Evolutionary conservation across 2,888 invertebrate genomes (phyloP).

Genomic region (Bellardia pandia): DNA sequence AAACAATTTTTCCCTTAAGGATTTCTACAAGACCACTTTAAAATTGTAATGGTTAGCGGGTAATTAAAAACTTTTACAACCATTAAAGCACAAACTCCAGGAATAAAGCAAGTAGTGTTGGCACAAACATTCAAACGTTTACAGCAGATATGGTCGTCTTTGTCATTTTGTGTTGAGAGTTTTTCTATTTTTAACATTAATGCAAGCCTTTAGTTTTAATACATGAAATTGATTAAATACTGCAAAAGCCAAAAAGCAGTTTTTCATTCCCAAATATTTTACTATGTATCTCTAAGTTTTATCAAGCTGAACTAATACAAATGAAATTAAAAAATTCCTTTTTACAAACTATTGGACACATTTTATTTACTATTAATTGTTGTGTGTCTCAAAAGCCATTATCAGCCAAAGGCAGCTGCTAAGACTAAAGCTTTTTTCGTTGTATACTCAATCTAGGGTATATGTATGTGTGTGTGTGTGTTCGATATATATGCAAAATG

Average conservation of each 20-base stretch:
- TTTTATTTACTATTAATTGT: constrained; percentile 65
- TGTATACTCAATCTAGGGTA: neutral
- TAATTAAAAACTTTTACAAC: constrained; percentile 66
- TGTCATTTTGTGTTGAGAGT: neutral
- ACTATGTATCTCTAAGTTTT: constrained; percentile 45
- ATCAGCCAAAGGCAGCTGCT: constrained; percentile 48
- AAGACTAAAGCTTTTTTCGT: constrained; percentile 7
- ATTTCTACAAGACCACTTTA: constrained; percentile 44
- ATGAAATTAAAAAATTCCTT: constrained; percentile 71
- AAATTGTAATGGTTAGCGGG: constrained; percentile 66
- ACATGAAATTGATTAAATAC: constrained; percentile 40
- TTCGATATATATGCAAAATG: constrained; percentile 6
- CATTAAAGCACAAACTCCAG: neutral
- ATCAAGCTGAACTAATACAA: constrained; percentile 70
- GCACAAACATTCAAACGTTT: neutral
- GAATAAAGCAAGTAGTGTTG: neutral
- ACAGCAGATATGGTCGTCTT: neutral
- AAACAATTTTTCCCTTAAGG: constrained; percentile 37
- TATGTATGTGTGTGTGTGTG: neutral
- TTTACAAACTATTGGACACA: constrained; percentile 54
- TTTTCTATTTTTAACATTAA: constrained; percentile 24
- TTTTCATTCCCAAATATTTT: constrained; percentile 11
- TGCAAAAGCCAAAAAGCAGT: constrained; percentile 22
- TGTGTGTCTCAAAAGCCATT: constrained; percentile 58
- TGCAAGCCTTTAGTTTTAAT: constrained; percentile 39